Evolutionary conservation across 2,797 vertebrate species (phyloP).

Genomic region (Rhynchonycteris naso): DNA sequence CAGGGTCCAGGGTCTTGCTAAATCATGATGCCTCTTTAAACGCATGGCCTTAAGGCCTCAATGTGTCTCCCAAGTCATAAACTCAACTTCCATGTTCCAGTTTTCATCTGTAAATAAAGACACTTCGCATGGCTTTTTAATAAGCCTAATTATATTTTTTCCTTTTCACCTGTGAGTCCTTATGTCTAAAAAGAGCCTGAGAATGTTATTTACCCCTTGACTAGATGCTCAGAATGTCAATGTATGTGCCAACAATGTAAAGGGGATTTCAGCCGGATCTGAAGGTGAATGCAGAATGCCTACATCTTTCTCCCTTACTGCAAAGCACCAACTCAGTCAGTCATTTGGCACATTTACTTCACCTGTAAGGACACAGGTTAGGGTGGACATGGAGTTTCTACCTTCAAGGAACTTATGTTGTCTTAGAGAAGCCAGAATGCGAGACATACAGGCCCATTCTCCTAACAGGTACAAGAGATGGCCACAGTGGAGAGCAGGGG

Average conservation of each 20-base stretch:
- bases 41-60: neutral
- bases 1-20: neutral
- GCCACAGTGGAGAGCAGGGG: neutral
- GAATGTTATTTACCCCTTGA: neutral
- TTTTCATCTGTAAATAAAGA: neutral
- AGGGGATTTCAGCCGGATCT: neutral
- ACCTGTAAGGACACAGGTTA: neutral
- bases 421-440: neutral
- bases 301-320: neutral
- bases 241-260: neutral
- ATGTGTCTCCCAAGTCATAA: neutral
- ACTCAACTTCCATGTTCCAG: neutral
- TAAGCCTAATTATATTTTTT: neutral
- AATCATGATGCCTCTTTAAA: neutral
- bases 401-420: neutral
- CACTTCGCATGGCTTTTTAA: neutral
- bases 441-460: neutral
- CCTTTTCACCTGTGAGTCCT: neutral
- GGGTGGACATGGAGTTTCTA: neutral
- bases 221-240: neutral
- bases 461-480: neutral
- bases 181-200: neutral
- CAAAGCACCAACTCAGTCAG: neutral
- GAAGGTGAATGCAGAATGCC: neutral
- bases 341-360: neutral